Percentiles rank a stretch among this genome's conserved stretches.
These are phyloP conservation scores for Pseudochirops corinnae DNA, from an alignment of 2,797 vertebrate species.

Conservation along the genomic window DNA sequence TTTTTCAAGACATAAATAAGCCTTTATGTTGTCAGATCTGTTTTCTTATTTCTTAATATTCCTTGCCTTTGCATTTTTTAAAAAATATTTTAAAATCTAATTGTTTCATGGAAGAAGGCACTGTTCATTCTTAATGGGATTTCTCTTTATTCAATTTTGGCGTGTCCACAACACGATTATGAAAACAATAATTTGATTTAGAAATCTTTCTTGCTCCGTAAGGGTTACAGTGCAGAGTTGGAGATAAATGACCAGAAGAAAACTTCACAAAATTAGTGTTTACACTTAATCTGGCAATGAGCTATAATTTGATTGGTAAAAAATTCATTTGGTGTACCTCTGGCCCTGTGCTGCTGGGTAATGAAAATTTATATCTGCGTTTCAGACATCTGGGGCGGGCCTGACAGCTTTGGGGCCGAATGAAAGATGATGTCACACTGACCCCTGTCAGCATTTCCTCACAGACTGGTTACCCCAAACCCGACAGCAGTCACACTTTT, in stretches of 20 bases:
- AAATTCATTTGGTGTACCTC: slow-evolving; percentile 92
- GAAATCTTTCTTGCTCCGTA: slow-evolving; percentile 84
- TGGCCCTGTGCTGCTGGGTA: slow-evolving; percentile 90
- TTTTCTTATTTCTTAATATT: slow-evolving; percentile 56
- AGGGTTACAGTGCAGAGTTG: slow-evolving; percentile 81
- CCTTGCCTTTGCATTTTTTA: slow-evolving; percentile 80
- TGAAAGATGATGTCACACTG: slow-evolving; percentile 92
- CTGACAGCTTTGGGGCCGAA: slow-evolving; percentile 91
- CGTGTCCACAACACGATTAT: slow-evolving; percentile 85
- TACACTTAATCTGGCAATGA: slow-evolving; percentile 89
- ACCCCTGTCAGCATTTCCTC: slow-evolving; percentile 92
- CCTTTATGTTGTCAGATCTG: slow-evolving; percentile 46
- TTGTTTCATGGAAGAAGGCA: slow-evolving; percentile 79
- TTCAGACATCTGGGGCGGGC: slow-evolving; percentile 90
- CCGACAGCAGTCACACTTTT: slow-evolving; percentile 86
- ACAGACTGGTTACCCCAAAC: slow-evolving; percentile 90
- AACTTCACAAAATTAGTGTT: slow-evolving; percentile 92
- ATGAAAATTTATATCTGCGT: slow-evolving; percentile 93
- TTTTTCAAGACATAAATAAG: slow-evolving; percentile 36
- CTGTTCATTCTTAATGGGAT: slow-evolving; percentile 83
- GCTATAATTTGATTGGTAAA: slow-evolving; percentile 92
- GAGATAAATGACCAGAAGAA: slow-evolving; percentile 91
- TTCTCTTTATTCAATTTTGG: slow-evolving; percentile 86
- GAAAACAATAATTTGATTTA: slow-evolving; percentile 87
- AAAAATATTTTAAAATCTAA: slow-evolving; percentile 68